Evolutionary conservation across 2,113 vertebrate genomes (phyloP).

Genomic region (Pseudorectes ferrugineus): DNA sequence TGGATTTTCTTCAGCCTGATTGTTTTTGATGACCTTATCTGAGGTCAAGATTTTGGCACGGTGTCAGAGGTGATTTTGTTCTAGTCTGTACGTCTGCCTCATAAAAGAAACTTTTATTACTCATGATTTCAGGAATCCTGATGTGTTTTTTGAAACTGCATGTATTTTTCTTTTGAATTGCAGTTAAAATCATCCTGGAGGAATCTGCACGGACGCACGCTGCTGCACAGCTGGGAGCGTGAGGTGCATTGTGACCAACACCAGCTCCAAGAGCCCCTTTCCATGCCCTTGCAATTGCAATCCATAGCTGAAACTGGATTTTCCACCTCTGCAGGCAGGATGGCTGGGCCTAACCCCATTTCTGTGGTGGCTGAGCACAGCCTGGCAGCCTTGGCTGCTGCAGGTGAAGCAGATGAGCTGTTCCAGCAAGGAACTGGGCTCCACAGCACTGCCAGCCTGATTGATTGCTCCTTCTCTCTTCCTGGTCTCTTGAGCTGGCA

Average conservation of each 20-base stretch:
- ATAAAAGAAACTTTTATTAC: neutral
- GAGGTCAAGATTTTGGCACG: neutral
- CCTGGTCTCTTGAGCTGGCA: neutral
- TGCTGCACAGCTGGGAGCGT: neutral
- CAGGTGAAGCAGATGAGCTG: fast-evolving
- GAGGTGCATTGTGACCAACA: fast-evolving
- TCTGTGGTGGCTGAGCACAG: neutral
- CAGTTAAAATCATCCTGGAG: neutral
- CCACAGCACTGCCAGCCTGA: neutral
- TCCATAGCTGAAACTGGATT: neutral
- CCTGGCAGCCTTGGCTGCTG: neutral
- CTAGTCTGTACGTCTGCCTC: neutral
- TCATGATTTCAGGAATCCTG: neutral
- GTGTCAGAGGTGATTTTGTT: neutral
- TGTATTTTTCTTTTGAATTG: neutral
- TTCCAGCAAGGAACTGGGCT: neutral
- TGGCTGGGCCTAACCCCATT: neutral
- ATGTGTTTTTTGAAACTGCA: fast-evolving
- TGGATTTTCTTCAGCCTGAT: neutral
- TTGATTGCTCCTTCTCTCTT: neutral
- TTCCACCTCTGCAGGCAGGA: neutral
- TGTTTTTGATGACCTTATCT: neutral
- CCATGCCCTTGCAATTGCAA: fast-evolving
- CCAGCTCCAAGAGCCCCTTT: neutral
- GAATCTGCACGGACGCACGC: neutral